phyloP scores from a whole-genome alignment of 2,888 invertebrate genomes.

The Auanema freiburgensis region DNA sequence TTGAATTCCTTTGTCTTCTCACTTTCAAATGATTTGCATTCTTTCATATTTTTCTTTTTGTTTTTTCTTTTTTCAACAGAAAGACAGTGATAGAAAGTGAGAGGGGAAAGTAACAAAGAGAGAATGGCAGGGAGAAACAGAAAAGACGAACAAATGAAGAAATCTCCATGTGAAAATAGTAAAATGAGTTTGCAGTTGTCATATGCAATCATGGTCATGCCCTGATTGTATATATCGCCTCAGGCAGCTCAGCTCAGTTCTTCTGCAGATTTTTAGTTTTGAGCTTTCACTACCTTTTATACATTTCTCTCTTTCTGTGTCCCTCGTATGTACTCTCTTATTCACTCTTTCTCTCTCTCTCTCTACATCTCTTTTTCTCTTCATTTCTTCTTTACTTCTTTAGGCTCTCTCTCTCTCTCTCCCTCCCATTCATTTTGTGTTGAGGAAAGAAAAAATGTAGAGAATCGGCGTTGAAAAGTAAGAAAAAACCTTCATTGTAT shows the following conservation, averaged over 20 bases:
- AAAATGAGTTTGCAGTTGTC: constrained; percentile 2
- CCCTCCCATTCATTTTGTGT: background rate
- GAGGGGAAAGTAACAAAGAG: no score
- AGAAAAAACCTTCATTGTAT: no score
- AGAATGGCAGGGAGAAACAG: no score
- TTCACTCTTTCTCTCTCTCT: background rate
- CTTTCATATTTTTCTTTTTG: no score
- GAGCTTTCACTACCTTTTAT: background rate
- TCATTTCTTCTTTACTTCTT: background rate
- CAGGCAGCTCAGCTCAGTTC: background rate
- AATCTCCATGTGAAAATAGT: no score
- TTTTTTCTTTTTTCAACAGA: no score
- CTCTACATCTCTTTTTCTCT: background rate
- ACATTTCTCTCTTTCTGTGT: background rate
- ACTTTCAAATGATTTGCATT: no score
- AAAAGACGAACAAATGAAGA: no score
- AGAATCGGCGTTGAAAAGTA: no score
- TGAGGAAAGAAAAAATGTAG: background rate
- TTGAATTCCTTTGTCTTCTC: no score
- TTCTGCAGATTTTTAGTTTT: background rate
- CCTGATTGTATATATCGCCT: constrained; percentile 6
- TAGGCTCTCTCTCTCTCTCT: constrained; percentile 1
- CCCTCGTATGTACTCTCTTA: background rate
- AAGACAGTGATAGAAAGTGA: no score
- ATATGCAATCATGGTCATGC: constrained; percentile 1